Base-by-base conservation (phyloP, 2,797 vertebrate genomes). In the Acipenser transmontanus region DNA sequence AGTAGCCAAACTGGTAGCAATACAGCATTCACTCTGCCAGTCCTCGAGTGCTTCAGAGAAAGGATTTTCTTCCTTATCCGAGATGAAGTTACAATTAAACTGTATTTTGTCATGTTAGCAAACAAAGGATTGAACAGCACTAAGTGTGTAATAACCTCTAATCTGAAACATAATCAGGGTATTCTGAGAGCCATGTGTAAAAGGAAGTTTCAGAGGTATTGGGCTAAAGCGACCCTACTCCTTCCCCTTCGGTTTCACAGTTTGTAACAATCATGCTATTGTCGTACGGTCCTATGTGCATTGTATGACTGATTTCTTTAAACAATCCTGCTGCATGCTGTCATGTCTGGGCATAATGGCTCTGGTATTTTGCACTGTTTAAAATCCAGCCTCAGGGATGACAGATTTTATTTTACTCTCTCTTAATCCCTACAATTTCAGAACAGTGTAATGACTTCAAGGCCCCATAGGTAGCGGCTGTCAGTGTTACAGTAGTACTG, bases 51-150 rank as follows among this genome's bases (percentile, higher is more conserved):
- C 34, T 34, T 50, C 74, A 81, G 81, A 77, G 75, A 66, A 56
- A 74, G 72, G 75, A 76, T 54, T 84, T 78, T 86, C 81, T 81
- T 82, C 85, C 77, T 47, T 64, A 59, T 74, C 80, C 80, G 76
- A 85, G 84, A 84, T 87, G 82, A 78, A 85, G 83, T 88, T 86
- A 86, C 83, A 84, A 80, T 81, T 81, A 72, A 80, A 81, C 84
- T 88, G 77, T 77, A 47, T 80, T 82, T 81, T 86, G 82, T 81
- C 80, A 82, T 49, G 61, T 54, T 80, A 76, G 81, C 81, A 89
- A 87, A 88, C 80, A 90, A 84, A 87, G 81, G 78, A 1, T 56
- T 84, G 81, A 84, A 82, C 78, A 83, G 69, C 74, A 79, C 79
- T 88, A 84, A 70, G 51, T 71, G 74, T 73, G 49, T 9, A 76